Evolutionary conservation across 2,113 vertebrate species (phyloP).

Genomic region (Cettia cetti): DNA sequence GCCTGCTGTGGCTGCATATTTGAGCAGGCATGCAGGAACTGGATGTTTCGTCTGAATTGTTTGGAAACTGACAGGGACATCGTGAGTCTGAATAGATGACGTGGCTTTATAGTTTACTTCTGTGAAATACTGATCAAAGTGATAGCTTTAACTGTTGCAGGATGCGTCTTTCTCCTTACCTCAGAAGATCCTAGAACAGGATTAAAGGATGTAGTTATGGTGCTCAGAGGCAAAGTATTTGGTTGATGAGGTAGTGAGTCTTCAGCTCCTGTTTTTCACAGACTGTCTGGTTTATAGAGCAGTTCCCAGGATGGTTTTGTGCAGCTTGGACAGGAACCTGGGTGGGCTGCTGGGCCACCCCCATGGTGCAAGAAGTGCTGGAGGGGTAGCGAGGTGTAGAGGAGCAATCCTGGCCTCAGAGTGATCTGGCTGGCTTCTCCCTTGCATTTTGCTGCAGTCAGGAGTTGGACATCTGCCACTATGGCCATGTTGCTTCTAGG

Average conservation of each 20-base stretch:
- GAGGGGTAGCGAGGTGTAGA: fast-evolving
- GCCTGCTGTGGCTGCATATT: fast-evolving
- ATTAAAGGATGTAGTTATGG: neutral
- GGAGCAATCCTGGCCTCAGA: neutral
- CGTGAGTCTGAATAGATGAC: neutral
- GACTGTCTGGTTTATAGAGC: neutral
- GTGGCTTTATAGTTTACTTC: neutral
- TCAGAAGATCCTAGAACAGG: neutral
- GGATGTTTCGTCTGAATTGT: neutral
- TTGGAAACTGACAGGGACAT: neutral
- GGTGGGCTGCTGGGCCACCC: neutral
- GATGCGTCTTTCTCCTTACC: neutral
- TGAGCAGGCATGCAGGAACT: neutral
- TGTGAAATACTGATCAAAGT: neutral
- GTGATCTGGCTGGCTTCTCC: neutral
- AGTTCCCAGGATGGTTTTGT: neutral
- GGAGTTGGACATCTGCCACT: neutral
- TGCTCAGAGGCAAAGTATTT: neutral
- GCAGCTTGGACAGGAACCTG: neutral
- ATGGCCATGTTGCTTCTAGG: neutral
- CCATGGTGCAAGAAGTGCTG: neutral
- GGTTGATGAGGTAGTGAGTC: neutral
- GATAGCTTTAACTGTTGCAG: neutral
- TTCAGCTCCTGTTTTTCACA: neutral
- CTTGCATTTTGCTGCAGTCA: neutral